These are phyloP conservation scores for Thecophora atra DNA, from an alignment of 2,888 invertebrate genomes.

Conservation along the genomic window DNA sequence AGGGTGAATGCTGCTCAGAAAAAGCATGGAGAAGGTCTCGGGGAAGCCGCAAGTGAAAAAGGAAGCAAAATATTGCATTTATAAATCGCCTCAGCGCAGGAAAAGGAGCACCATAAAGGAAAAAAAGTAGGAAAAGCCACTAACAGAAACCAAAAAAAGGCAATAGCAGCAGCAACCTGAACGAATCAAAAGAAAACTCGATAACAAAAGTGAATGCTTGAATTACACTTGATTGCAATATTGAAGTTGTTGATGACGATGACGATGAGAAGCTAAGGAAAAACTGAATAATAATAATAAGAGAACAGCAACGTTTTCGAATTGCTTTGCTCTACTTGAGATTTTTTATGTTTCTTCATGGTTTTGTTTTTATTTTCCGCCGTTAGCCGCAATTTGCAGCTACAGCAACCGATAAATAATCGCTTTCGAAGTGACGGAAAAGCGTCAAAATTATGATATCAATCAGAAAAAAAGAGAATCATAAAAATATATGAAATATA, in stretches of 20 bases:
- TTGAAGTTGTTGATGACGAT: neutral
- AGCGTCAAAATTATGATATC: slow-evolving; percentile 21
- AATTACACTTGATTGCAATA: slow-evolving; percentile 33
- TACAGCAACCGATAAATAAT: slow-evolving; percentile 14
- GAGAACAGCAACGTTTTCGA: neutral
- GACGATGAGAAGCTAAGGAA: neutral
- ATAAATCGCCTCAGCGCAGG: slow-evolving; percentile 10
- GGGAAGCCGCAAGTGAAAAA: neutral
- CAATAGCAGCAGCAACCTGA: neutral
- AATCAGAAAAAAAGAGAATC: slow-evolving; percentile 3
- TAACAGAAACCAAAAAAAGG: neutral
- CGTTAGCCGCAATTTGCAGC: slow-evolving; percentile 30
- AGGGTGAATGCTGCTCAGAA: too few relatives aligned
- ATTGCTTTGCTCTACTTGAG: neutral
- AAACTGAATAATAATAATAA: slow-evolving; percentile 3
- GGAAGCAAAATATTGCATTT: slow-evolving; percentile 17
- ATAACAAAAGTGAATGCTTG: slow-evolving; percentile 21
- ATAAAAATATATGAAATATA: neutral
- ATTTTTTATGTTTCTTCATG: neutral
- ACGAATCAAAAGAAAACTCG: slow-evolving; percentile 11
- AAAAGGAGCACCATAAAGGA: neutral
- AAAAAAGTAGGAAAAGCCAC: neutral
- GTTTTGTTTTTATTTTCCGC: slow-evolving; percentile 1
- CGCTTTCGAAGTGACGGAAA: neutral
- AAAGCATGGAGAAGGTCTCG: too few relatives aligned